A percentile compares a stretch with the other conserved stretches of the same genome.
Evolutionary conservation across 30 jellyfish, hydroid and myxozoan genomes (phyloP).

Genomic region (Cassiopea xamachana): DNA sequence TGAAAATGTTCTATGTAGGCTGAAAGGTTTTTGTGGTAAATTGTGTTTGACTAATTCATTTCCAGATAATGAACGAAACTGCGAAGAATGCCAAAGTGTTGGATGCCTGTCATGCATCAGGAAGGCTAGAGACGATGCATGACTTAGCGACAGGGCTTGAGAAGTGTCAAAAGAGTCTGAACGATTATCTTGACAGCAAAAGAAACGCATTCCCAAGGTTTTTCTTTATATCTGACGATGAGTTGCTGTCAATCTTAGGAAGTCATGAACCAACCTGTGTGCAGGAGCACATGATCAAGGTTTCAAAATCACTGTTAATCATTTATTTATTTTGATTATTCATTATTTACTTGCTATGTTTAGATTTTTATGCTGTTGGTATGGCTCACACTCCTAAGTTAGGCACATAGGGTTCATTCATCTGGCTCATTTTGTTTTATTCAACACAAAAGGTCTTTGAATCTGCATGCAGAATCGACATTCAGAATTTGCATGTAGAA

Average conservation of each 20-base stretch:
- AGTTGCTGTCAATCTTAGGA: conserved; percentile 91
- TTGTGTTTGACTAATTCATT: not conserved
- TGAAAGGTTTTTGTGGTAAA: not conserved
- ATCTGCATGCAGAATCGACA: no score
- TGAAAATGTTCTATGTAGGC: no score
- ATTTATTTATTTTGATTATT: no score
- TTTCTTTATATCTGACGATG: conserved; percentile 97
- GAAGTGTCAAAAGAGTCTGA: conserved; percentile 94
- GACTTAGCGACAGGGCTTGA: conserved; percentile 84
- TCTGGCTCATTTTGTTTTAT: no score
- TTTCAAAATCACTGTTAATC: not conserved
- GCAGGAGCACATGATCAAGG: conserved; percentile 98
- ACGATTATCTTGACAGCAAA: conserved; percentile 95
- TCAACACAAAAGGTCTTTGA: no score
- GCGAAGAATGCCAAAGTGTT: conserved; percentile 88
- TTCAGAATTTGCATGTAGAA: no score
- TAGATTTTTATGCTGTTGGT: no score
- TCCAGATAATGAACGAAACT: conserved; percentile 92
- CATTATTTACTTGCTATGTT: no score
- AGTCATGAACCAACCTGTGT: conserved; percentile 98
- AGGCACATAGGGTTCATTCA: no score
- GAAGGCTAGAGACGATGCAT: conserved; percentile 90
- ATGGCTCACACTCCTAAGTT: no score
- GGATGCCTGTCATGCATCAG: conserved; percentile 92
- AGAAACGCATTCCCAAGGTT: conserved; percentile 95